Percentiles rank a stretch among this genome's conserved stretches.
These are phyloP conservation scores for Carposina sasakii DNA, from an alignment of 1,140 invertebrate species.

Conservation along the genomic window DNA sequence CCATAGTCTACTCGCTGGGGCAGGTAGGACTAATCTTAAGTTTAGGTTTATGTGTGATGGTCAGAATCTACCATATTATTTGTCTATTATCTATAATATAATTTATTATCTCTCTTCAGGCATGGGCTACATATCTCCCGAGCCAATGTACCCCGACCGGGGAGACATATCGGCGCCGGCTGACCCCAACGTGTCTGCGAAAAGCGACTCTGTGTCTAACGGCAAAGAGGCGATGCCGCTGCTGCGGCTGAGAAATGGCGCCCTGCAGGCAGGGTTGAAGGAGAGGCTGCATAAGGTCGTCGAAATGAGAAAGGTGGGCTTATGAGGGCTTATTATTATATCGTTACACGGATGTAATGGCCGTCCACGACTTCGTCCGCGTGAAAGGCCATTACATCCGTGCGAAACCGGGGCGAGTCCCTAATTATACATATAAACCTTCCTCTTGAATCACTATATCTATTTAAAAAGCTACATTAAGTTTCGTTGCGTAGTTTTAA, in stretches of 20 bases:
- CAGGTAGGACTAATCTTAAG: neutral
- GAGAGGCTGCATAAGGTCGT: constrained; percentile 75
- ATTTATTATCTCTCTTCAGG: constrained; percentile 32
- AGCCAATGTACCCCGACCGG: constrained; percentile 76
- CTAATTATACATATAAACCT: too few relatives aligned
- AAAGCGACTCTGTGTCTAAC: constrained; percentile 22
- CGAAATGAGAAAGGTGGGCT: constrained; percentile 68
- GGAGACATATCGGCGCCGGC: constrained; percentile 59
- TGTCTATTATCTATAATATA: neutral
- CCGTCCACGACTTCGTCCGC: too few relatives aligned
- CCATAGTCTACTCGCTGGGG: neutral
- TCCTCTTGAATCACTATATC: too few relatives aligned
- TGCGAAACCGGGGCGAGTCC: too few relatives aligned
- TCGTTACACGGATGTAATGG: too few relatives aligned
- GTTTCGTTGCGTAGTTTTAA: too few relatives aligned
- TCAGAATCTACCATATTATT: constrained; percentile 5
- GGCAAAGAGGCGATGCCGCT: constrained; percentile 57
- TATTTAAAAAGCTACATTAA: too few relatives aligned
- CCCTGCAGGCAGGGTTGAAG: constrained; percentile 76
- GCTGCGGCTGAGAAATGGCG: constrained; percentile 78
- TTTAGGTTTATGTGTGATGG: neutral
- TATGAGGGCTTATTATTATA: too few relatives aligned
- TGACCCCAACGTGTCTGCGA: constrained; percentile 63
- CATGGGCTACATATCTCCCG: constrained; percentile 75
- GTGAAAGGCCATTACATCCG: too few relatives aligned